Base-by-base conservation (phyloP, 2,113 vertebrate genomes). In the Penelope pileata region DNA sequence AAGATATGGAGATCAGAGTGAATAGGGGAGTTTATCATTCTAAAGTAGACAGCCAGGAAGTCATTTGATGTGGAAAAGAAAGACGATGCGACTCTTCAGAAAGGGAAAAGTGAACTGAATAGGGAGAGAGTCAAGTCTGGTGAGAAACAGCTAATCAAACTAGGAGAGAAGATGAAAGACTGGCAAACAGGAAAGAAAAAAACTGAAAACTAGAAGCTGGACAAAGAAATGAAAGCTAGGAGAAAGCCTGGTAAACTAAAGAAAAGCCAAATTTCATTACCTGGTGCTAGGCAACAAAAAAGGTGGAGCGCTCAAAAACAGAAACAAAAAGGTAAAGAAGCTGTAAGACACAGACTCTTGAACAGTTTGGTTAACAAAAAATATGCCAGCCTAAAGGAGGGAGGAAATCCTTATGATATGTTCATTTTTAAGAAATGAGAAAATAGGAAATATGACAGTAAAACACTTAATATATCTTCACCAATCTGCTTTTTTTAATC, bases 381-480 rank as follows among this genome's bases (percentile, higher is more conserved):
- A 2, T 12, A 29, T 62, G 30, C 4, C 15, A 60, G 4, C 7
- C 12, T 50, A 42, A 3, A 2, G 5, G 17, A 70, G 1, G 2
- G 3, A 23, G 30, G 4, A 38, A 78, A 47, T 74, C 6, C 9
- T 72, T 21, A 54, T 10, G 12, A 17, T 78, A 51, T 14, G 2
- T 16, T 78, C 27, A 24, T 26, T 74, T 17, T 3, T 67, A 40
- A 24, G 83, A 86, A 94, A 63, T 7, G 19, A 40, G 17, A 48
- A 60, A 88, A 12, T 10, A 64, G 16, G n/a, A 88, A 91, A 30
- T 10, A 45, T 3, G 15, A 67, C 8, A 62, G 2, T 38, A 32
- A 62, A 88, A 36, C 8, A 58, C 16, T 69, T 3, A 1, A 17
- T 69, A 12, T 2, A 45, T 42, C 48, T 53, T 80, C 18, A 58